Base-by-base conservation (phyloP, 2,113 vertebrate species). In the Mustelus asterias region DNA sequence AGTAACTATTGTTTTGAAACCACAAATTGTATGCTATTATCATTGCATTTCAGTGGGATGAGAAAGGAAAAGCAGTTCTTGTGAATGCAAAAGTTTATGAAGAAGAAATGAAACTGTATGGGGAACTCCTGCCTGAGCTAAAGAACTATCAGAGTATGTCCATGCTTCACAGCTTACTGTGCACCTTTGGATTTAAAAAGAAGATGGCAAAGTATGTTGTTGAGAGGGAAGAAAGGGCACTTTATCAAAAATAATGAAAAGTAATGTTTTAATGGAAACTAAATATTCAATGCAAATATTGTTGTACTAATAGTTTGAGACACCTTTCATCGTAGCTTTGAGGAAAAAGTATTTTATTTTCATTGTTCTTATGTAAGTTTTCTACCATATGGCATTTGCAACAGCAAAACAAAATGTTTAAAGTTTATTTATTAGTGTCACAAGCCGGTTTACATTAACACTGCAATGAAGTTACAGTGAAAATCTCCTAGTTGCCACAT, bases 71-170 rank as follows among this genome's bases (percentile, higher is more conserved):
- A 80, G 22, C 63, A 14, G 29, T 96, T 29, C 33, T 96, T 2
- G 11, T 97, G 48, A 95, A 65, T 0, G 0, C 60, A 0, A 1
- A 96, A 58, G 78, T 96, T 26, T 97, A 96, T 0, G 54, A 96
- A 14, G 96, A 97, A 16, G 96, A 97, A 90, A 83, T 96, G 41
- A 16, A 44, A 37, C 94, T 76, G 67, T 96, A 96, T 83, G 96
- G 96, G 20, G 96, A 96, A 20, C 96, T 96, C 6, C 96, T 97
- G 70, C 96, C 96, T 0, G 95, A 96, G 76, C 96, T 97, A 95
- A 96, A 14, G 0, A 72, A 92, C 0, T 96, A 96, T 0, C 0
- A 93, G 70, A 95, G 95, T 0, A 48, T 78, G 1, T 0, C 13
- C 0, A 83, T 0, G 0, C 96, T 97, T 54, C 96, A 96, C 86